A percentile compares a stretch with the other conserved stretches of the same genome.
Evolutionary conservation across 2,113 vertebrate species (phyloP).

Genomic region (Paradisaea rubra): DNA sequence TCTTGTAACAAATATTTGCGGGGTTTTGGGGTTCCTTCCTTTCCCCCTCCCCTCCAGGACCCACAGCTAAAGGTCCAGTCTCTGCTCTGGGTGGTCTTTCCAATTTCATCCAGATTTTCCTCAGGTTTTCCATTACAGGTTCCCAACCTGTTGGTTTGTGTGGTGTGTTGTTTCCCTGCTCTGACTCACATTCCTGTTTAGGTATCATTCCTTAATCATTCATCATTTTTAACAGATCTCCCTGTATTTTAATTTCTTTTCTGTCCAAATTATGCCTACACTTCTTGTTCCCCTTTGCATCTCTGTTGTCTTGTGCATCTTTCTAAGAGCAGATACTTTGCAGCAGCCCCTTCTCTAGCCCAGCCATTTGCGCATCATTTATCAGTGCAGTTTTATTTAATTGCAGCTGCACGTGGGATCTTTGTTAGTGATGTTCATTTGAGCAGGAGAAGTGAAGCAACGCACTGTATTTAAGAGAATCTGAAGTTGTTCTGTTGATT

Average conservation of each 20-base stretch:
- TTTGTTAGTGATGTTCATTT: not conserved
- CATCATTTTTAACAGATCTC: not conserved
- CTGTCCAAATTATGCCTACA: not conserved
- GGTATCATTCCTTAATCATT: not conserved
- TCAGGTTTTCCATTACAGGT: not conserved
- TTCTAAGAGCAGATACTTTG: not conserved
- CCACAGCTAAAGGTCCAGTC: not conserved
- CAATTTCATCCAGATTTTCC: not conserved
- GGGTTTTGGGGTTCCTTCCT: not conserved
- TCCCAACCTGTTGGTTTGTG: not conserved
- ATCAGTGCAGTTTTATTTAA: not conserved
- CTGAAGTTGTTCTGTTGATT: not conserved
- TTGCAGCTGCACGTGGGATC: not conserved
- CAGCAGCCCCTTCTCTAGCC: not conserved
- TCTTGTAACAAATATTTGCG: not conserved
- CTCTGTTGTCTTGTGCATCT: rapidly evolving
- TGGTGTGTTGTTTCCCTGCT: not conserved
- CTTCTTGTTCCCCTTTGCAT: not conserved
- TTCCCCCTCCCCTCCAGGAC: not conserved
- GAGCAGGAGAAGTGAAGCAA: not conserved
- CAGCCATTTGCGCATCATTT: not conserved
- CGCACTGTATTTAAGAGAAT: not conserved
- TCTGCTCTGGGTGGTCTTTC: not conserved
- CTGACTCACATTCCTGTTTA: not conserved
- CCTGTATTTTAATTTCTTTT: not conserved